Evolutionary conservation across 2,113 vertebrate genomes (phyloP).

Genomic region (Plotosus lineatus): DNA sequence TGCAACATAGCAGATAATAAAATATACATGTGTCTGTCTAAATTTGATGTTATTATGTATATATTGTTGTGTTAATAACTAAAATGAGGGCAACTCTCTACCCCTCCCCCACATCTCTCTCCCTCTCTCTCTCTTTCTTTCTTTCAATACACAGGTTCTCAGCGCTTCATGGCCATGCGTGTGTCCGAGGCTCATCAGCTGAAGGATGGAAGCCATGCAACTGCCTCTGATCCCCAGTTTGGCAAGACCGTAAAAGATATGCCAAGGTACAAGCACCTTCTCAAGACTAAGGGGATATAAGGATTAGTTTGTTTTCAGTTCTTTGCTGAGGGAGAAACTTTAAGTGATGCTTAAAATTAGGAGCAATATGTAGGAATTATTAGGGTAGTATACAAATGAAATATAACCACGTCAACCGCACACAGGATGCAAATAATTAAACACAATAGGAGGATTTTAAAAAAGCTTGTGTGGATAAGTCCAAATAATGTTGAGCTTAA

Average conservation of each 20-base stretch:
- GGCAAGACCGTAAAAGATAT: slow-evolving; percentile 88
- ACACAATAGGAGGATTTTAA: slow-evolving; percentile 6
- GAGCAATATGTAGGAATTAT: slow-evolving; percentile 4
- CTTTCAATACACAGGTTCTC: slow-evolving; percentile 75
- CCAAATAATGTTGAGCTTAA: not conserved
- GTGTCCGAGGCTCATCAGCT: slow-evolving; percentile 84
- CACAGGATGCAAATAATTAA: slow-evolving; percentile 16
- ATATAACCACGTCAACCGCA: not conserved
- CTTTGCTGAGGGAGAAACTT: not conserved
- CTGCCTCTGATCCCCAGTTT: slow-evolving; percentile 78
- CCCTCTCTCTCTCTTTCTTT: not conserved
- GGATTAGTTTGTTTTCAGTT: too few species aligned
- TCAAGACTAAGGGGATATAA: not conserved
- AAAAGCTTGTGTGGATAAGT: not conserved
- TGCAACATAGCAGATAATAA: not conserved
- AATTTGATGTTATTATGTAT: too few species aligned
- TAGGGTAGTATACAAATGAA: not conserved
- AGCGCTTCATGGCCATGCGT: slow-evolving; percentile 79
- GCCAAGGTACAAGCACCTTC: slow-evolving; percentile 75
- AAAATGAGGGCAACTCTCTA: not conserved
- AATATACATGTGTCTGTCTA: not conserved
- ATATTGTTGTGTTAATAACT: not conserved
- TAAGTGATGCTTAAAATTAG: slow-evolving; percentile 31
- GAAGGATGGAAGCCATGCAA: slow-evolving; percentile 75
- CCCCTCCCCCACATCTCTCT: not conserved